A percentile compares a stretch with the other conserved stretches of the same genome.
These are phyloP conservation scores for Talpa occidentalis DNA, from an alignment of 2,113 vertebrate genomes.

Conservation along the genomic window DNA sequence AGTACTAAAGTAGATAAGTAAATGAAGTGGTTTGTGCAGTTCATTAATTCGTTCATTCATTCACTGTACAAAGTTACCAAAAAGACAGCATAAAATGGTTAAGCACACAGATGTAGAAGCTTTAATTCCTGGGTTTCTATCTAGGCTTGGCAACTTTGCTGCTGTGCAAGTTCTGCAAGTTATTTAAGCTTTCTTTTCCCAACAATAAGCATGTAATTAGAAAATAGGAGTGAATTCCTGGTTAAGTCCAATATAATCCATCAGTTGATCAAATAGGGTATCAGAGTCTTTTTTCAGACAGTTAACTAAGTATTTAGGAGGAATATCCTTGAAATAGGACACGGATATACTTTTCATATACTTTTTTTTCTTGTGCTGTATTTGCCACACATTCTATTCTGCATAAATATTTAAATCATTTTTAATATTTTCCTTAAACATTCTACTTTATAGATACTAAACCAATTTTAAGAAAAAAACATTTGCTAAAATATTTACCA, in stretches of 20 bases:
- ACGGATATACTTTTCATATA: not conserved
- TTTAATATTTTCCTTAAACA: not conserved
- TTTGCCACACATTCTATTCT: not conserved
- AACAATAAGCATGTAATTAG: not conserved
- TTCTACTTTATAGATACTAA: not conserved
- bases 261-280: not conserved
- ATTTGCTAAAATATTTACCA: not conserved
- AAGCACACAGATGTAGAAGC: not conserved
- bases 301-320: not conserved
- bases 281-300: not conserved
- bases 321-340: not conserved
- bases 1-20: not conserved
- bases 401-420: not conserved
- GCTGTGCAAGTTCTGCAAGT: not conserved
- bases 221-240: not conserved
- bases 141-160: not conserved
- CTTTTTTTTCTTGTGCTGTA: not conserved
- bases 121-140: not conserved
- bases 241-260: not conserved
- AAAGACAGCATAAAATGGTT: not conserved
- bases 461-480: not conserved
- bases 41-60: not conserved
- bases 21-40: not conserved
- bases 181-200: not conserved
- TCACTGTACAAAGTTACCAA: not conserved